A percentile compares a stretch with the other conserved stretches of the same genome.
These are phyloP conservation scores for Zalophus californianus DNA, from an alignment of 2,797 vertebrate genomes.

Conservation along the genomic window DNA sequence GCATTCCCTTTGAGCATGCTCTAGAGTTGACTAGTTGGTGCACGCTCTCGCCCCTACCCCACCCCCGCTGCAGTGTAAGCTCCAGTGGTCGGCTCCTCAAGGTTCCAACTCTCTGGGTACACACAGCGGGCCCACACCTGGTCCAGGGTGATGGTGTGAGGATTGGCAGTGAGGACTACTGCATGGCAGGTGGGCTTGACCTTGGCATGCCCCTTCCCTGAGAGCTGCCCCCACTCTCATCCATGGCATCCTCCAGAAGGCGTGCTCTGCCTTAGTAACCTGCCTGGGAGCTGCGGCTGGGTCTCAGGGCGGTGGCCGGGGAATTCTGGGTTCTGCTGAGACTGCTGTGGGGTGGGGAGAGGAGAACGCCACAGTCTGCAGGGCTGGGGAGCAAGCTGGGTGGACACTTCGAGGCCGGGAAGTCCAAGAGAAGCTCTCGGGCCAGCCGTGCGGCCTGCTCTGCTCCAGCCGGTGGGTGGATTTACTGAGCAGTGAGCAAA, in stretches of 20 bases:
- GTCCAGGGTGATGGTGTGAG: no score
- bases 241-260: not conserved
- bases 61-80: accelerated
- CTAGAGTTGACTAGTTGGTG: not conserved
- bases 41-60: accelerated
- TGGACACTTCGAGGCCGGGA: accelerated
- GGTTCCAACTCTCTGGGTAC: not conserved
- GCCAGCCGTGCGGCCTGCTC: not conserved
- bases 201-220: no score
- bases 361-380: accelerated
- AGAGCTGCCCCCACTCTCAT: not conserved
- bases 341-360: not conserved
- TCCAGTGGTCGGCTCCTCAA: not conserved
- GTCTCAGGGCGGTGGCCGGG: not conserved
- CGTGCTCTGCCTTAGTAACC: accelerated
- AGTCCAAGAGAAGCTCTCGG: not conserved
- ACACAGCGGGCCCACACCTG: accelerated
- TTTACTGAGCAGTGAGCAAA: not conserved
- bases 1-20: not conserved
- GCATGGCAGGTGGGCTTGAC: not conserved
- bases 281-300: not conserved
- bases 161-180: not conserved
- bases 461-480: not conserved
- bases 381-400: not conserved
- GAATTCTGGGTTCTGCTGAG: not conserved